Evolutionary conservation across 1,140 invertebrate genomes (phyloP).

Genomic region (Brachionus paranguensis): DNA sequence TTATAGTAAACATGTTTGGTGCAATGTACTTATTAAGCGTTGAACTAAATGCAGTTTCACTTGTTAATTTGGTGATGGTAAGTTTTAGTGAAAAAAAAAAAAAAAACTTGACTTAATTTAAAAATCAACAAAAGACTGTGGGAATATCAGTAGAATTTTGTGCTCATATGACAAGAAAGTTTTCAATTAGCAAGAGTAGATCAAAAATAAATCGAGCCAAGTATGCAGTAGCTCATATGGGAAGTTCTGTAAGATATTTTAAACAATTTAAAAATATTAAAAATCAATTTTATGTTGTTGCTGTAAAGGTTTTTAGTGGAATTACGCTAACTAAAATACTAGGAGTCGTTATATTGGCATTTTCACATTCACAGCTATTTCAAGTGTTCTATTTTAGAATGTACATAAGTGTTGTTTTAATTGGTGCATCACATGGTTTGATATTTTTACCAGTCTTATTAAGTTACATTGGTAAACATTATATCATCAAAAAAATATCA

Average conservation of each 20-base stretch:
- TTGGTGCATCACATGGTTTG: constrained; percentile 80
- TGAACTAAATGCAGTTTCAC: constrained; percentile 78
- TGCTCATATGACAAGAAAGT: constrained; percentile 77
- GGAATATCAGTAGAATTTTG: constrained; percentile 93
- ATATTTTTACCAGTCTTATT: constrained; percentile 83
- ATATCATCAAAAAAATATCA: no score
- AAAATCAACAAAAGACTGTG: constrained; percentile 60
- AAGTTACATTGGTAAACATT: constrained; percentile 72
- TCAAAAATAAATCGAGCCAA: constrained; percentile 63
- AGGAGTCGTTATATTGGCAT: constrained; percentile 79
- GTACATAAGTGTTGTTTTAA: constrained; percentile 81
- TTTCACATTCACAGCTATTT: constrained; percentile 87
- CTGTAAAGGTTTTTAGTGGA: constrained; percentile 71
- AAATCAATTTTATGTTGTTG: constrained; percentile 43
- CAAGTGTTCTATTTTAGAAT: constrained; percentile 90
- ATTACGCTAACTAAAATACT: constrained; percentile 89
- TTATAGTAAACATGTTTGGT: constrained; percentile 73
- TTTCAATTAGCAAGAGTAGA: constrained; percentile 62
- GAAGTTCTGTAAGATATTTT: constrained; percentile 68
- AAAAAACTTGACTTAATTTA: background rate
- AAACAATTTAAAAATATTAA: background rate
- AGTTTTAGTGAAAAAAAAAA: constrained; percentile 44
- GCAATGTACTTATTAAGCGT: constrained; percentile 86
- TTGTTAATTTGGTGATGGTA: constrained; percentile 92
- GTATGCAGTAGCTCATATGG: constrained; percentile 70